phyloP scores from a whole-genome alignment of 2,797 vertebrate species.

The Silurus lanzhouensis region DNA sequence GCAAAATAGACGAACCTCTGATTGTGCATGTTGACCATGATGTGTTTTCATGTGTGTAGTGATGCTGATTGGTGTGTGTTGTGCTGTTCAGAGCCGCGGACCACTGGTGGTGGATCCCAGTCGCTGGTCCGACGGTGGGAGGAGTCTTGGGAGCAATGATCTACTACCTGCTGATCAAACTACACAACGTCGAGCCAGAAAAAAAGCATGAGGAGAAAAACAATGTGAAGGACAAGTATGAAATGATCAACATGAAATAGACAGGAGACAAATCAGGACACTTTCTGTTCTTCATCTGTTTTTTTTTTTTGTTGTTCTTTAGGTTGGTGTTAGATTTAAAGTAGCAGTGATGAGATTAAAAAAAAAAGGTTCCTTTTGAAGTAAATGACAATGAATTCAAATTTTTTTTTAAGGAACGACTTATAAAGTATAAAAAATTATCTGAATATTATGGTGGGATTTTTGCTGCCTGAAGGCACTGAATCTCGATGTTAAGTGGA shows the following conservation, averaged over 20 bases:
- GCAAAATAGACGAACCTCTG: neutral
- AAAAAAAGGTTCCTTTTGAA: neutral
- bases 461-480: neutral
- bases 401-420: neutral
- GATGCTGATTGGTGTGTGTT: neutral
- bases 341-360: neutral
- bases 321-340: neutral
- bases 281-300: slow-evolving; percentile 22
- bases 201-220: slow-evolving; percentile 65
- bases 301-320: slow-evolving; percentile 11
- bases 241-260: slow-evolving; percentile 80
- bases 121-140: slow-evolving; percentile 89
- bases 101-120: slow-evolving; percentile 96
- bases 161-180: slow-evolving; percentile 86
- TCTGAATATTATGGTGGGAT: neutral
- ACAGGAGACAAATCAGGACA: neutral
- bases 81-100: slow-evolving; percentile 77
- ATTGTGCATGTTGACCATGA: neutral
- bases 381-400: neutral
- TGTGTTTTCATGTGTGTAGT: neutral
- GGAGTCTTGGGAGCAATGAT: slow-evolving; percentile 81
- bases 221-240: slow-evolving; percentile 81
- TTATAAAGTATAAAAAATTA: neutral
- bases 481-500: neutral
- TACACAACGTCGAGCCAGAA: slow-evolving; percentile 81